These are phyloP conservation scores for Microctonus hyperodae DNA, from an alignment of 2,888 invertebrate species.

Conservation along the genomic window DNA sequence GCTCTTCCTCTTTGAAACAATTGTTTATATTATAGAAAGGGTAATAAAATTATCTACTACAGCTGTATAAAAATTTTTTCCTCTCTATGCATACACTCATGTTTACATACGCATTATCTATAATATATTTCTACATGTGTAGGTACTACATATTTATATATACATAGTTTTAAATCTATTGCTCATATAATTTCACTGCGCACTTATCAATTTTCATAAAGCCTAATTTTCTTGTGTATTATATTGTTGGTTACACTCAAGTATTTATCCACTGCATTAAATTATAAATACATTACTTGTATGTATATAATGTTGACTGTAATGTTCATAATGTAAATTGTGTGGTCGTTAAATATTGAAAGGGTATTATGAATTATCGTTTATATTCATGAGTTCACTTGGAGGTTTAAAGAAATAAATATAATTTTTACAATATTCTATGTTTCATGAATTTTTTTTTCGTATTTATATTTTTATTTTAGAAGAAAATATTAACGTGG, in stretches of 20 bases:
- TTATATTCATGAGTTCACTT: neutral
- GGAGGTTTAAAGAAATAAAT: neutral
- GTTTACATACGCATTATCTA: too few species aligned
- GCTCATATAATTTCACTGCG: constrained; percentile 7
- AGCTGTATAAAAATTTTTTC: too few species aligned
- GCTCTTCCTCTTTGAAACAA: constrained; percentile 28
- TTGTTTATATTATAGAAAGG: constrained; percentile 40
- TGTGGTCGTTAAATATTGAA: neutral
- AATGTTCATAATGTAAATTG: neutral
- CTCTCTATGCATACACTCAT: too few species aligned
- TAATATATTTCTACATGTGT: neutral
- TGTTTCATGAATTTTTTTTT: constrained; percentile 31
- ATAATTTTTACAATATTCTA: constrained; percentile 22
- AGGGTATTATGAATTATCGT: neutral
- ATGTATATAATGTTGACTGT: neutral
- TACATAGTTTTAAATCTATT: constrained; percentile 8
- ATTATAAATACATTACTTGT: neutral
- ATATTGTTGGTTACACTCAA: neutral
- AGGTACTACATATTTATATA: neutral
- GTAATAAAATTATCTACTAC: constrained; percentile 41
- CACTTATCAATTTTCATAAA: constrained; percentile 21
- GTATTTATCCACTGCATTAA: neutral
- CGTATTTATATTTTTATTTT: neutral
- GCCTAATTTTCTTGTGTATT: constrained; percentile 10
- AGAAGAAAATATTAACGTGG: too few species aligned